Conservation (phyloP, 2,797 vertebrate genomes). For the Lycodopsis pacificus region DNA sequence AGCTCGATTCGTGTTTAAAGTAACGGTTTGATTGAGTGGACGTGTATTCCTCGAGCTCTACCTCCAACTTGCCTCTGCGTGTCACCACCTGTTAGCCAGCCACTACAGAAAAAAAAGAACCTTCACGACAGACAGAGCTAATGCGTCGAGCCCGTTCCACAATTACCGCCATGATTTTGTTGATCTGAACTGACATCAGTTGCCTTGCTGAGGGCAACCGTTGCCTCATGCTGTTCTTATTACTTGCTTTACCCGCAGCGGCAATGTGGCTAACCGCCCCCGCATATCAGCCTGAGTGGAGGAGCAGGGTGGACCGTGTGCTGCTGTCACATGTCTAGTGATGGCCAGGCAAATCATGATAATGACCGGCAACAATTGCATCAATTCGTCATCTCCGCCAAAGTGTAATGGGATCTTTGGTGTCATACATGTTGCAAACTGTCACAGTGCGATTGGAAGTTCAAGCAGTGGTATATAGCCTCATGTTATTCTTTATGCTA, state of each 20-base stretch:
- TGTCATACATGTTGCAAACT: neutral
- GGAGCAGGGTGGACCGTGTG: conserved; percentile 3
- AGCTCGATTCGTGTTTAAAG: conserved; percentile 35
- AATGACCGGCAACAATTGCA: conserved; percentile 22
- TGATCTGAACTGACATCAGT: conserved; percentile 44
- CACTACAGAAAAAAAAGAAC: conserved; percentile 16
- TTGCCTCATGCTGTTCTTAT: conserved; percentile 54
- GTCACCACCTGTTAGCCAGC: conserved; percentile 54
- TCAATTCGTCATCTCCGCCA: neutral
- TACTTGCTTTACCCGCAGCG: conserved; percentile 40
- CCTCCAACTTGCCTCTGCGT: conserved; percentile 16
- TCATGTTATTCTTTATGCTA: conserved; percentile 3
- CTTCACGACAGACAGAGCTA: conserved; percentile 18
- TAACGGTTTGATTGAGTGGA: conserved; percentile 30
- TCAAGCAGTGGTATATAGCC: neutral
- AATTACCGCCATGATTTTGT: conserved; percentile 20
- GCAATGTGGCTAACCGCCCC: conserved; percentile 48
- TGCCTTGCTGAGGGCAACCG: conserved; percentile 19
- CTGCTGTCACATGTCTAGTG: conserved; percentile 1
- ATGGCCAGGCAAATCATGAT: conserved; percentile 13
- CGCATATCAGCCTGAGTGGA: conserved; percentile 28
- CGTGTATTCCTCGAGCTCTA: conserved; percentile 30
- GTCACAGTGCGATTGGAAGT: neutral
- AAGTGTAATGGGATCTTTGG: neutral
- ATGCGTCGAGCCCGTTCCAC: conserved; percentile 26